Base-by-base conservation (phyloP, 2,888 invertebrate genomes). In the Lasius platythorax region DNA sequence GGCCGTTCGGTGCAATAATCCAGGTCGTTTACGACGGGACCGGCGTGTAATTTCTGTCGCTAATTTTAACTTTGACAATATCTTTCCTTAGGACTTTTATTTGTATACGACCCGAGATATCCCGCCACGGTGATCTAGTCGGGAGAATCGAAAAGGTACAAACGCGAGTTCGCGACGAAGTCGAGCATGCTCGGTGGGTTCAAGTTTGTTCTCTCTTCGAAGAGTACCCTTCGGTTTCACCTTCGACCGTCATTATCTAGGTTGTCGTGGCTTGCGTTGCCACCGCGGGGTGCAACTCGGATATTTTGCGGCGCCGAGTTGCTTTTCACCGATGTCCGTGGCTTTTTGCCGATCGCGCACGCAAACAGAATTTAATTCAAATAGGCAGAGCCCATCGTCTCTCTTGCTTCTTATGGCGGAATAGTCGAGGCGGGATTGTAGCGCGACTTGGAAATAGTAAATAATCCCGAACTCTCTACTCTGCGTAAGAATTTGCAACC, bases 151-250 rank as follows among this genome's bases (percentile, higher is more conserved):
- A 53, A 56, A 33, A 33, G 18, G 11, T 75, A 86, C 83, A 67
- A 73, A 72, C 18, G 63, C 66, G n/a, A 9, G 58, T 61, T 79
- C 73, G 67, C 63, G 67, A 30, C 66, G 74, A 74, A 85, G 64
- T 78, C 68, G 66, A 73, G 58, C 74, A 70, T 46, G 58, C 70
- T 66, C 30, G 90, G 86, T 87, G 90, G 88, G 90, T 90, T 6
- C 88, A 84, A 88, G 87, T 90, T 87, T 53, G 67, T 83, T 83
- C 67, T 46, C 66, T 82, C 78, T 85, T 84, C 82, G 53, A 70
- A 70, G 76, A 2, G n/a, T 15, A 30, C 28, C 37, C 67, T 53
- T 68, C 76, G 64, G 28, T n/a, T 53, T 53, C 50, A 23, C 12
- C 56, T 74, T 37, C 56, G 68, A 30, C 66, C 58, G 70, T 85